Percentiles rank a stretch among this genome's conserved stretches.
phyloP scores from a whole-genome alignment of 2,113 vertebrate species.

The Otis tarda region DNA sequence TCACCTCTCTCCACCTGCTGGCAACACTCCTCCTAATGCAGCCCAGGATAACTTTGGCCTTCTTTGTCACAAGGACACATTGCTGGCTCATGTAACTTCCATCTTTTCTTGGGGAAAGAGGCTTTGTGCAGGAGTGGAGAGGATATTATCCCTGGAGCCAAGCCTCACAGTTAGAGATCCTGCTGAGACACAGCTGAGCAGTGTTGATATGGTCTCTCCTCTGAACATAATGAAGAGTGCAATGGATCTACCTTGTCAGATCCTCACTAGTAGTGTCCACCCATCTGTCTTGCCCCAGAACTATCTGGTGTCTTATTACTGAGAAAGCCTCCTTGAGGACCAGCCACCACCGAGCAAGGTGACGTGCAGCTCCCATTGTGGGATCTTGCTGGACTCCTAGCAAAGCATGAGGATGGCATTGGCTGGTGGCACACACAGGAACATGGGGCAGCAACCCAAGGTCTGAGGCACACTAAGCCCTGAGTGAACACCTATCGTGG shows the following conservation, averaged over 20 bases:
- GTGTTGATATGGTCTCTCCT: not conserved
- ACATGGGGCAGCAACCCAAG: not conserved
- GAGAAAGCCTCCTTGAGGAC: not conserved
- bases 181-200: not conserved
- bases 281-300: not conserved
- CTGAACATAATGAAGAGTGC: not conserved
- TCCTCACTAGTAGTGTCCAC: not conserved
- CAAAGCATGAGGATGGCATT: not conserved
- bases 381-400: not conserved
- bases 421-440: not conserved
- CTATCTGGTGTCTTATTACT: not conserved
- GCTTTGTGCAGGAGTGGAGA: not conserved
- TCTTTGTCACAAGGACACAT: not conserved
- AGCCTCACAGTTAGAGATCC: not conserved
- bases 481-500: not conserved
- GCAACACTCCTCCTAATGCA: not conserved
- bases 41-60: not conserved
- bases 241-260: not conserved
- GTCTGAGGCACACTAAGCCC: not conserved
- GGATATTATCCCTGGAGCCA: not conserved
- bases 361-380: not conserved
- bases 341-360: not conserved
- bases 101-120: not conserved
- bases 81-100: not conserved
- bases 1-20: not conserved